Conservation (phyloP, 1,140 invertebrate species). For the Lucilia cuprina region DNA sequence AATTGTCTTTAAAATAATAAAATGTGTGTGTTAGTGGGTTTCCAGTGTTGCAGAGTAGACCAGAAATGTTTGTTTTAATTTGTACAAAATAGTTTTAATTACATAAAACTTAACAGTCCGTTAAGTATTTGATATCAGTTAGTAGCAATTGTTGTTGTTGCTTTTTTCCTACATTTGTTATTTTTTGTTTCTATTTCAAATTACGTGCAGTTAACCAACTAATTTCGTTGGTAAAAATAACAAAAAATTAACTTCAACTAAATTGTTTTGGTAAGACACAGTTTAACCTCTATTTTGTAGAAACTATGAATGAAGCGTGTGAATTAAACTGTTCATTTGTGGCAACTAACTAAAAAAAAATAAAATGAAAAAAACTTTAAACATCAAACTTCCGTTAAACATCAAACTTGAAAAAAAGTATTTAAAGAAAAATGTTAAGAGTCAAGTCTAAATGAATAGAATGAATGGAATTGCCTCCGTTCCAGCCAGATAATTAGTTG, state of each 20-base stretch:
- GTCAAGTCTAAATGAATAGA: neutral
- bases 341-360: too few relatives aligned
- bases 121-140: constrained; percentile 1
- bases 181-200: neutral
- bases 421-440: neutral
- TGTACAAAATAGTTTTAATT: neutral
- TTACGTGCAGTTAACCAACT: neutral
- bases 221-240: neutral
- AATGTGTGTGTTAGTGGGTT: neutral
- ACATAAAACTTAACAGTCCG: constrained; percentile 30
- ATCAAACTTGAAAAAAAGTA: neutral
- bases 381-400: constrained; percentile 14
- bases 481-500: neutral
- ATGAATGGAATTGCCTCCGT: neutral
- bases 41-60: neutral
- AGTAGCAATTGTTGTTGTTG: neutral
- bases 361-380: neutral
- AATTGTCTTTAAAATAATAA: neutral
- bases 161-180: neutral
- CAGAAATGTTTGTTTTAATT: constrained; percentile 7
- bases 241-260: neutral
- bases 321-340: neutral
- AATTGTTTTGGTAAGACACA: neutral
- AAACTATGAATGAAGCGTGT: neutral
- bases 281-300: constrained; percentile 7